A percentile compares a stretch with the other conserved stretches of the same genome.
Evolutionary conservation across 2,888 invertebrate genomes (phyloP).

Genomic region (Myathropa florea): DNA sequence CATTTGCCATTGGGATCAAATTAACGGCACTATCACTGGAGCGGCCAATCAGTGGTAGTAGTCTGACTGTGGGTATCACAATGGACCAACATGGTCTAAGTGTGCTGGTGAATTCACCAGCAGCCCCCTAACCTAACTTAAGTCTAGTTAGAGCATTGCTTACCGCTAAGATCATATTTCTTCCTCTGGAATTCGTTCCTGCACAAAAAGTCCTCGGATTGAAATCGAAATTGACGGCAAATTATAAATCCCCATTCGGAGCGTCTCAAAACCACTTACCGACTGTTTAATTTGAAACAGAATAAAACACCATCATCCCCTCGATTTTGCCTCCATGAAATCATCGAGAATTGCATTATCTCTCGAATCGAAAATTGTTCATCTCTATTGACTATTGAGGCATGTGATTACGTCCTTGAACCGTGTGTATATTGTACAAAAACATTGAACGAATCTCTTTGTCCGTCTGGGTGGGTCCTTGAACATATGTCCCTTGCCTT

Average conservation of each 20-base stretch:
- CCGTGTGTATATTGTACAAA: too few relatives aligned
- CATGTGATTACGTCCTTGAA: constrained; percentile 54
- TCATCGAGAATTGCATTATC: constrained; percentile 44
- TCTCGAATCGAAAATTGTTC: constrained; percentile 31
- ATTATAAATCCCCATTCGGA: constrained; percentile 18
- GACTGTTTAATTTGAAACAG: not conserved
- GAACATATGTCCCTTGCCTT: not conserved
- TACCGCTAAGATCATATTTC: too few relatives aligned
- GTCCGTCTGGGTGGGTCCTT: not conserved
- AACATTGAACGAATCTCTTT: constrained; percentile 7
- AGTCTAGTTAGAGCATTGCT: too few relatives aligned
- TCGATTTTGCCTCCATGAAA: not conserved
- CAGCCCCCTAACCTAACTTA: too few relatives aligned
- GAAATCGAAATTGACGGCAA: constrained; percentile 21
- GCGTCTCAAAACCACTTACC: not conserved
- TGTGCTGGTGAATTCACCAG: too few relatives aligned
- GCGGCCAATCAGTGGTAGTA: too few relatives aligned
- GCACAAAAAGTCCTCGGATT: not conserved
- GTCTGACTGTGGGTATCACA: too few relatives aligned
- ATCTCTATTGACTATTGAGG: constrained; percentile 26
- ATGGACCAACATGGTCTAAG: too few relatives aligned
- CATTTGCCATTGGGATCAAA: too few relatives aligned
- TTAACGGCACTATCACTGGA: too few relatives aligned
- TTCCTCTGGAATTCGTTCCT: not conserved
- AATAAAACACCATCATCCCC: not conserved